phyloP scores from a whole-genome alignment of 2,888 invertebrate species.

The Masnerella sp. region DNA sequence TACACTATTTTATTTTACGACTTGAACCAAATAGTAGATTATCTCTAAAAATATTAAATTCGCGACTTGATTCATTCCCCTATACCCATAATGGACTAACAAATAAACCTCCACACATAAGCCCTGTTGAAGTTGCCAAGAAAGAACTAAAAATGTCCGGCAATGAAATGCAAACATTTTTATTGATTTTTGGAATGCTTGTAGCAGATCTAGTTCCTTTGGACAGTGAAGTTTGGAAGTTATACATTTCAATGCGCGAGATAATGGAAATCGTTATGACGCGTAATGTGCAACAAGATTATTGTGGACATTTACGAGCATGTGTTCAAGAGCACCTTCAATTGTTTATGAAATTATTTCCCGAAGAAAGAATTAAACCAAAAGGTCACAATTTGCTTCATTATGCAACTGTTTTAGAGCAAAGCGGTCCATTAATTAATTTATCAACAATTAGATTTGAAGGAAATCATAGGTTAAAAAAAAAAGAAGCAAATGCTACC shows the following conservation, averaged over 20 bases:
- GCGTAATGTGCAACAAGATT: not conserved
- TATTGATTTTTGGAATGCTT: not conserved
- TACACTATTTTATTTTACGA: not conserved
- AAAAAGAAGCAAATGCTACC: conserved; percentile 16
- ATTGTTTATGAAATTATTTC: conserved; percentile 23
- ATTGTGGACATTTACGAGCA: not conserved
- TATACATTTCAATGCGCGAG: not conserved
- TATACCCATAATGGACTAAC: too few relatives aligned
- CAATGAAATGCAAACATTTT: conserved; percentile 21
- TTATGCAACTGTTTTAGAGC: conserved; percentile 25
- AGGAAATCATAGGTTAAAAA: conserved; percentile 17
- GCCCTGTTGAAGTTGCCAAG: not conserved
- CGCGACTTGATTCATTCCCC: conserved; percentile 3
- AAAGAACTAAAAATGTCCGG: conserved; percentile 4
- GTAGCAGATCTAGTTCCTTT: not conserved
- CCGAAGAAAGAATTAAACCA: conserved; percentile 25
- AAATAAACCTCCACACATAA: conserved; percentile 6
- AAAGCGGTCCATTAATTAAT: conserved; percentile 31
- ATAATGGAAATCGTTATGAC: not conserved
- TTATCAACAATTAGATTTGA: conserved; percentile 29
- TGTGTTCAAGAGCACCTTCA: conserved; percentile 22
- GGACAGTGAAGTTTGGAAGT: not conserved
- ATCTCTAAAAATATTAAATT: not conserved
- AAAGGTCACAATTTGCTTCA: conserved; percentile 30
- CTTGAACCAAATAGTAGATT: not conserved